These are phyloP conservation scores for Agrotis puta DNA, from an alignment of 2,888 invertebrate species.

Conservation along the genomic window DNA sequence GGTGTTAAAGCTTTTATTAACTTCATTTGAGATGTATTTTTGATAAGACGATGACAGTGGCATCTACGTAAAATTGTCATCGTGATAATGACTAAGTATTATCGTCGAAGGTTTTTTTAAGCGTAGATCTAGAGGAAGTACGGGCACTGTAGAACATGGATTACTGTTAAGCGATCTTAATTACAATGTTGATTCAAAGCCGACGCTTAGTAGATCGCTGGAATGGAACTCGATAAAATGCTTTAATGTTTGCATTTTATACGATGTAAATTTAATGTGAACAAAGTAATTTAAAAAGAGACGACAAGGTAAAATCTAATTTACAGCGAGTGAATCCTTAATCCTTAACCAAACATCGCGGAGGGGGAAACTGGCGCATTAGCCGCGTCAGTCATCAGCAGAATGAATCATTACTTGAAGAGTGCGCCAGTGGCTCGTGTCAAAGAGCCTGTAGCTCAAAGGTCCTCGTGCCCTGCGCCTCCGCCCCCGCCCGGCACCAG, in stretches of 20 bases:
- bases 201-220: slow-evolving; percentile 26
- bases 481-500: slow-evolving; percentile 42
- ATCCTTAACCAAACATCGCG: slow-evolving; percentile 84
- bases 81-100: slow-evolving; percentile 7
- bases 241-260: slow-evolving; percentile 55
- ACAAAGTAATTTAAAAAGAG: slow-evolving; percentile 70
- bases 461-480: slow-evolving; percentile 81
- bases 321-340: slow-evolving; percentile 76
- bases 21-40: neutral
- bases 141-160: slow-evolving; percentile 2
- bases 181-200: slow-evolving; percentile 41
- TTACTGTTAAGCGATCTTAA: slow-evolving; percentile 35
- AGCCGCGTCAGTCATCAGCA: slow-evolving; percentile 90
- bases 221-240: slow-evolving; percentile 41
- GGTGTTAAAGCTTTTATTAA: neutral
- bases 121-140: neutral
- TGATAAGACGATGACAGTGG: neutral
- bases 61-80: neutral
- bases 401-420: slow-evolving; percentile 91
- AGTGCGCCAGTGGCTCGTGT: slow-evolving; percentile 90
- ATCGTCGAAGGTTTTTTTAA: neutral
- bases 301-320: slow-evolving; percentile 74
- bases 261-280: slow-evolving; percentile 54
- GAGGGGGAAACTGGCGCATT: slow-evolving; percentile 84
- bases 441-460: slow-evolving; percentile 90